These are phyloP conservation scores for Drosophila rufa DNA, from an alignment of 1,140 invertebrate species.

Conservation along the genomic window DNA sequence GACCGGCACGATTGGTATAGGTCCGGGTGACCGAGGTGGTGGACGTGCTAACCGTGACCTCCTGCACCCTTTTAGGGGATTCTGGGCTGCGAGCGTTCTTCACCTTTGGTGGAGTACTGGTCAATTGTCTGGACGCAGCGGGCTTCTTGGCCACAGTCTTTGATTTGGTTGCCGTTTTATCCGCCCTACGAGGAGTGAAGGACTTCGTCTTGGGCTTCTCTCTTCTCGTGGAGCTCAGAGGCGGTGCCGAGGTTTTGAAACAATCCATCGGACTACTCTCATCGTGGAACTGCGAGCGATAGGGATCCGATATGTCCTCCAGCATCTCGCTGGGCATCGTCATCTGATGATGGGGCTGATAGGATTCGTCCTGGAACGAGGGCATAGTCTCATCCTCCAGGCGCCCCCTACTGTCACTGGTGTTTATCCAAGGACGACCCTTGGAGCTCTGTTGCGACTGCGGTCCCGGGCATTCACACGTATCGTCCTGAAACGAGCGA, in stretches of 20 bases:
- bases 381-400: slow-evolving; percentile 43
- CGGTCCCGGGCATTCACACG: not conserved
- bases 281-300: not conserved
- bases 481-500: not conserved
- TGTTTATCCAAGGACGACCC: not conserved
- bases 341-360: slow-evolving; percentile 8
- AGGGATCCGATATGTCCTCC: slow-evolving; percentile 20
- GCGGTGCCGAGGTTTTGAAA: not conserved
- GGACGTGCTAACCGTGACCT: slow-evolving; percentile 25
- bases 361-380: slow-evolving; percentile 9
- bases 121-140: not conserved
- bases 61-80: slow-evolving; percentile 4
- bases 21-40: slow-evolving; percentile 17
- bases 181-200: not conserved
- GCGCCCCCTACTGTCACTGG: not conserved
- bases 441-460: not conserved
- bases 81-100: not conserved
- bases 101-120: slow-evolving; percentile 1
- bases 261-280: not conserved
- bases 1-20: not conserved
- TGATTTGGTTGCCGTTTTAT: not conserved
- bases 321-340: slow-evolving; percentile 26
- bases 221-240: not conserved
- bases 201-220: slow-evolving; percentile 7
- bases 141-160: not conserved